Conservation (phyloP, 2,797 vertebrate species). For the Simalia tracyae region DNA sequence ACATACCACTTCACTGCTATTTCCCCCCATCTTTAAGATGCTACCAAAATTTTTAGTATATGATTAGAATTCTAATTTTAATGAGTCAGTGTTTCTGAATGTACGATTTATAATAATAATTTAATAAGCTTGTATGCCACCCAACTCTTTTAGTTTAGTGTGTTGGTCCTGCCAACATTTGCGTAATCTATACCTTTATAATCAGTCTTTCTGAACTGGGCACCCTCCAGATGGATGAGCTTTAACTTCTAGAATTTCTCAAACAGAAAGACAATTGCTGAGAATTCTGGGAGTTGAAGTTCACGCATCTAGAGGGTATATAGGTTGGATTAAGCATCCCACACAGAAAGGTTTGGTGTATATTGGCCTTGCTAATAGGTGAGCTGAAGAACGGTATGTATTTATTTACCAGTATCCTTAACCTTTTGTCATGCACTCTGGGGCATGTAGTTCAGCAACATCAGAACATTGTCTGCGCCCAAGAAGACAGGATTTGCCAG, state of each 20-base stretch:
- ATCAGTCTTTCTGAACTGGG: background rate
- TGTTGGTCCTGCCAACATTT: background rate
- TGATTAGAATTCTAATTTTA: background rate
- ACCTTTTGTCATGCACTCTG: background rate
- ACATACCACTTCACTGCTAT: too few relatives aligned
- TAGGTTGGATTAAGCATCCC: background rate
- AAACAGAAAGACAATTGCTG: background rate
- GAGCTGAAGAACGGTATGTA: background rate
- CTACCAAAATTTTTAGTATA: background rate
- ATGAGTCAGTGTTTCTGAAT: background rate
- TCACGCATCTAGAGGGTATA: background rate
- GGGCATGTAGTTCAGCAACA: background rate
- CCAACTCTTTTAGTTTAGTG: background rate
- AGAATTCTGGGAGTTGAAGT: background rate
- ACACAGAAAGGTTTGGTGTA: background rate
- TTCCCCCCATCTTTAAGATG: background rate
- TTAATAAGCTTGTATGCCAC: background rate
- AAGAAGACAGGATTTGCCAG: background rate
- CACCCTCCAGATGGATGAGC: background rate
- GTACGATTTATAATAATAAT: background rate
- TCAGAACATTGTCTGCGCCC: background rate
- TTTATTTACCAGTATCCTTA: background rate
- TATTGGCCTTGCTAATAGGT: background rate
- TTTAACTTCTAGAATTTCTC: background rate
- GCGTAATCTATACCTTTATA: background rate